Percentiles rank a stretch among this genome's conserved stretches.
Conservation (phyloP, 30 jellyfish, hydroid and myxozoan genomes). For the Hydra vulgaris region DNA sequence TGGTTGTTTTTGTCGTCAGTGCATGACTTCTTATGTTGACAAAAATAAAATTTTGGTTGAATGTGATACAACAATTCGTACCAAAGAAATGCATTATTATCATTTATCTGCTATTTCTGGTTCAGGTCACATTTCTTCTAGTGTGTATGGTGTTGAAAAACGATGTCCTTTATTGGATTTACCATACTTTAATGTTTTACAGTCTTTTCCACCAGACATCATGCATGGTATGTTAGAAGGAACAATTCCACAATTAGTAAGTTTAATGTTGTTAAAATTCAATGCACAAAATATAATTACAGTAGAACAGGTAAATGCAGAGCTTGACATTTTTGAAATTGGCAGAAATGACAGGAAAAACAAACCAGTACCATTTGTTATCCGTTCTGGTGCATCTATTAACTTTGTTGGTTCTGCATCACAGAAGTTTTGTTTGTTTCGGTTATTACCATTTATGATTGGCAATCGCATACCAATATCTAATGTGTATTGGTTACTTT, state of each 20-base stretch:
- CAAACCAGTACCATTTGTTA: background rate
- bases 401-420: background rate
- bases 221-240: background rate
- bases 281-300: background rate
- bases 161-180: background rate
- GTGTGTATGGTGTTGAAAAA: background rate
- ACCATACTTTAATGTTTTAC: background rate
- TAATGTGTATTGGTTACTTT: background rate
- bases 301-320: background rate
- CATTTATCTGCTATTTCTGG: background rate
- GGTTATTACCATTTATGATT: background rate
- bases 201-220: background rate
- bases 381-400: background rate
- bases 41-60: background rate
- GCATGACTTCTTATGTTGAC: background rate
- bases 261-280: background rate
- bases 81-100: background rate
- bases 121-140: background rate
- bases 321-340: background rate
- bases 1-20: background rate
- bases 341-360: background rate
- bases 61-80: background rate
- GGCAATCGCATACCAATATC: background rate
- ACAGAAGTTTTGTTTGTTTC: background rate
- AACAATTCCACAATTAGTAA: background rate